Evolutionary conservation across 2,888 invertebrate genomes (phyloP).

Genomic region (Listrodromus nycthemerus): DNA sequence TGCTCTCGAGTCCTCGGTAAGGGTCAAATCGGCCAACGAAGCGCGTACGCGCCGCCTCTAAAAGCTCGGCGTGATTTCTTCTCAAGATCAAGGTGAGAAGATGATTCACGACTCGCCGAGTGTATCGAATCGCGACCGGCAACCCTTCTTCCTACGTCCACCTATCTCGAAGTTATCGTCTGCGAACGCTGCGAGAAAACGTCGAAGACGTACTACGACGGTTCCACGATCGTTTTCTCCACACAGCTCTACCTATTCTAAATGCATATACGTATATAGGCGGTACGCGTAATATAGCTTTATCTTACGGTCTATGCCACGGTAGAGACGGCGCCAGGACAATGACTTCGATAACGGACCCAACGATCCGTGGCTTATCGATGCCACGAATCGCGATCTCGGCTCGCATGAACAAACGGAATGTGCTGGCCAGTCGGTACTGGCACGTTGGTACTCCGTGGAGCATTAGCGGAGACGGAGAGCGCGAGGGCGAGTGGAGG

Average conservation of each 20-base stretch:
- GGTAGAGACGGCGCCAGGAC: slow-evolving; percentile 54
- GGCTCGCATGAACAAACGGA: slow-evolving; percentile 63
- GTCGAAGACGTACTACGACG: slow-evolving; percentile 46
- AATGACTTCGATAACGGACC: slow-evolving; percentile 69
- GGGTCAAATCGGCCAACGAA: slow-evolving; percentile 67
- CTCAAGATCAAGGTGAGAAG: slow-evolving; percentile 70
- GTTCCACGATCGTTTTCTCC: slow-evolving; percentile 31
- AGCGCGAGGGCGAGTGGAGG: slow-evolving; percentile 3
- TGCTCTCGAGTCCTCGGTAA: slow-evolving; percentile 51
- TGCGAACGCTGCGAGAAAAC: slow-evolving; percentile 12
- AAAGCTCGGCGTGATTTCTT: slow-evolving; percentile 54
- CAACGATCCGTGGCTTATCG: slow-evolving; percentile 66
- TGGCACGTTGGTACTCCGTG: slow-evolving; percentile 22
- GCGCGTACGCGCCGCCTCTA: slow-evolving; percentile 37
- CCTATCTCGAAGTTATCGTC: slow-evolving; percentile 57
- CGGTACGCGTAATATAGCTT: slow-evolving; percentile 29
- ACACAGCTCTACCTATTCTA: background rate
- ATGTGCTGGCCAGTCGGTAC: slow-evolving; percentile 52
- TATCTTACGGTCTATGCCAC: slow-evolving; percentile 28
- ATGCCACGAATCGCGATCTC: slow-evolving; percentile 62
- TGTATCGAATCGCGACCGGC: slow-evolving; percentile 59
- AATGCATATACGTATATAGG: background rate
- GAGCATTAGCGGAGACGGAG: slow-evolving; percentile 19
- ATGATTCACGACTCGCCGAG: slow-evolving; percentile 67
- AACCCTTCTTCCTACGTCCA: slow-evolving; percentile 21